Evolutionary conservation across 2,888 invertebrate genomes (phyloP), one percentile per base, ranked within the genome.

Genomic region (Marronus borbonicus): DNA sequence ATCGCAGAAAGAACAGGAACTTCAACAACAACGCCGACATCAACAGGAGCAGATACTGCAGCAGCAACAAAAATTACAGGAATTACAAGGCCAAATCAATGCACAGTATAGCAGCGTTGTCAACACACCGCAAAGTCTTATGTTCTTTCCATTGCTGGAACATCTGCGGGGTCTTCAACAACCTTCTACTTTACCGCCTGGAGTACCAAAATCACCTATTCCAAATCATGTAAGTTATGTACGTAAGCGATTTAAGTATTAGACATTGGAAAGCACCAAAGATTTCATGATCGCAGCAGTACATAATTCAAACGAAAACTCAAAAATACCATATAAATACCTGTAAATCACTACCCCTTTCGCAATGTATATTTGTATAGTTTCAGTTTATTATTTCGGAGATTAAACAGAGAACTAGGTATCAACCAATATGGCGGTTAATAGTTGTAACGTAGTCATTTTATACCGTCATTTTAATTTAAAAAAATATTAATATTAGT

Each of bases 91-190:
- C 77, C 92, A 92, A 85, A 90, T 92, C 84, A 90, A 90, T 66
- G 89, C 89, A 12, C 90, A 90, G 82, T 90, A 90, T 84, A 86
- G 87, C 55, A 85, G 84, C 8, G 82, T 84, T 17, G 85, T 85
- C 89, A 92, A 91, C 7, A 92, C 93, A 0, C 94, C 93, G 0
- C 94, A 91, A 84, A 90, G 93, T 2, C 90, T 94, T 78, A 92
- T 92, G 86, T 92, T 94, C 83, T 89, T 94, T 79, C 94, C 94
- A n/a, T 90, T 94, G 82, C 88, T 94, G 84, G 94, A 93, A 83
- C 93, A 93, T 84, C 89, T 93, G 86, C 87, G 87, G 84, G 87
- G 86, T 14, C 78, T 88, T 68, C 88, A 87, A 78, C 88, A 87
- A 78, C 85, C 86, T 10, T 82, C 84, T 31, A 83, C 83, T 36